Evolutionary conservation across 2,888 invertebrate species (phyloP).

Genomic region (Parnassius glacialis): DNA sequence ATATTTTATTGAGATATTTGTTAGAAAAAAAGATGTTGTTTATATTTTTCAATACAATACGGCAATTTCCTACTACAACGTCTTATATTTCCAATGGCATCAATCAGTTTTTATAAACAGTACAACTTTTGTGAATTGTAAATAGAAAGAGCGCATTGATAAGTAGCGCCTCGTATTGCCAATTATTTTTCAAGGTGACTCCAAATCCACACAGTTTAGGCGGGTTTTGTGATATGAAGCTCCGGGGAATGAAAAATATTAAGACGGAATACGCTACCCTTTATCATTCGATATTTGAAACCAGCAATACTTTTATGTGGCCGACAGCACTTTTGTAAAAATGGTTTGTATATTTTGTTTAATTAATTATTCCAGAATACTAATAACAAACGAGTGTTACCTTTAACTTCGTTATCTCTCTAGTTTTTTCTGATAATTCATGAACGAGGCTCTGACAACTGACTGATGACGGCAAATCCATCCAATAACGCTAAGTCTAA

Average conservation of each 20-base stretch:
- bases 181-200: constrained; percentile 64
- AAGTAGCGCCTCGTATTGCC: constrained; percentile 59
- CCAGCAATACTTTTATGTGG: not conserved
- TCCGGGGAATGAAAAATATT: constrained; percentile 43
- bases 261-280: constrained; percentile 39
- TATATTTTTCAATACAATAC: no score
- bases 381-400: not conserved
- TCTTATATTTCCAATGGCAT: no score
- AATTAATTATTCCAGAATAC: not conserved
- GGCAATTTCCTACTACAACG: no score
- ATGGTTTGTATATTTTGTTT: not conserved
- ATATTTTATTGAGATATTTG: no score
- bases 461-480: no score
- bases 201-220: constrained; percentile 45
- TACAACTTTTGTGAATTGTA: no score
- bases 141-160: constrained; percentile 38
- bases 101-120: no score
- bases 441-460: no score
- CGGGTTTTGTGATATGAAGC: constrained; percentile 50
- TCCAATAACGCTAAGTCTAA: no score
- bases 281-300: constrained; percentile 31
- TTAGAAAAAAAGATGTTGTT: no score
- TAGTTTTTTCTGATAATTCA: no score
- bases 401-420: no score
- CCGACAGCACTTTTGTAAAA: not conserved